phyloP scores from a whole-genome alignment of 2,113 vertebrate genomes.

The Motacilla tschutschensis region DNA sequence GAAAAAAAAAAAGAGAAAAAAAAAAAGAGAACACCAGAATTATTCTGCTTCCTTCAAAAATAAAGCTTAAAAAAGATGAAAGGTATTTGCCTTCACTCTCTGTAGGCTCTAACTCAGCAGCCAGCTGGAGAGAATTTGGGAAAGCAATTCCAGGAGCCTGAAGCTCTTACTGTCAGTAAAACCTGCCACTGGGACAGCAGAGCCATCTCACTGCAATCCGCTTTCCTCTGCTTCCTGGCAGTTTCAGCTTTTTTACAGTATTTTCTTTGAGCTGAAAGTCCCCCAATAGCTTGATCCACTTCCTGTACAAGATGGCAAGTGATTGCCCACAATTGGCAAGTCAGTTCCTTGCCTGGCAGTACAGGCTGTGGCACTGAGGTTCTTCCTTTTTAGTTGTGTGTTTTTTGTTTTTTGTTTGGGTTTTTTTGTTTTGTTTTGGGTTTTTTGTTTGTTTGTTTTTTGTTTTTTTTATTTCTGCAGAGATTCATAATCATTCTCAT shows the following conservation, averaged over 20 bases:
- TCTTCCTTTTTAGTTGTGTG: neutral
- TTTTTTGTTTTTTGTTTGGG: neutral
- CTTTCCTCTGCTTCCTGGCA: neutral
- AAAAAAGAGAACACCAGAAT: neutral
- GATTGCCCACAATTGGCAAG: neutral
- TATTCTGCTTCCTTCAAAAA: constrained; percentile 35
- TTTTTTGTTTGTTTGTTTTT: no score
- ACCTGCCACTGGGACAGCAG: neutral
- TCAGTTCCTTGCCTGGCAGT: neutral
- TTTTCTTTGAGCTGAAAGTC: neutral
- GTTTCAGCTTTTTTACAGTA: neutral
- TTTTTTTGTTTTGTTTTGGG: no score
- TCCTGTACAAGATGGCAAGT: neutral
- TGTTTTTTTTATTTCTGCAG: neutral
- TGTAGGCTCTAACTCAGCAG: neutral
- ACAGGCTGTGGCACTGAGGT: neutral
- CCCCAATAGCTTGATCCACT: neutral
- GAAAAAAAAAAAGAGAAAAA: neutral
- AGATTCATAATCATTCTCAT: neutral
- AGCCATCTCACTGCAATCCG: neutral
- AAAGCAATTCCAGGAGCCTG: constrained; percentile 3
- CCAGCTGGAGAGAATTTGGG: constrained; percentile 23
- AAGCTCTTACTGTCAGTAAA: neutral
- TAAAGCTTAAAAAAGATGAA: constrained; percentile 52
- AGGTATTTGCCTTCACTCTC: constrained; percentile 24